These are phyloP conservation scores for Aurelia sp. DNA, from an alignment of 30 jellyfish, hydroid and myxozoan genomes.

Conservation along the genomic window DNA sequence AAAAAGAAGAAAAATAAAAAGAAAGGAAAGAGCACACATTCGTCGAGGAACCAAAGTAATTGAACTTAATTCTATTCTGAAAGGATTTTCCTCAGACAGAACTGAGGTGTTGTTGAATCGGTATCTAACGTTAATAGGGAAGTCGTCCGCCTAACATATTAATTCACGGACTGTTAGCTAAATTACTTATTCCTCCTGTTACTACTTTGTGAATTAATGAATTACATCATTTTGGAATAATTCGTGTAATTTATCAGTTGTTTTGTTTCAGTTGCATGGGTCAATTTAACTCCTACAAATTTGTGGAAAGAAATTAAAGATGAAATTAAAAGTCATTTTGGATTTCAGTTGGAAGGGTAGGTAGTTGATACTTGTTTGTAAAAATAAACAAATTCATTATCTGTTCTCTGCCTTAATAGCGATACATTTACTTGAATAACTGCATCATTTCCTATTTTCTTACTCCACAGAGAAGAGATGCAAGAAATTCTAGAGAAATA, in stretches of 20 bases:
- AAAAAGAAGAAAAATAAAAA: constrained; percentile 87
- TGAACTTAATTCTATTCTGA: not conserved
- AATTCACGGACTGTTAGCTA: too few relatives aligned
- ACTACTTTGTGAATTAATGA: too few relatives aligned
- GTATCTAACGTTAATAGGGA: too few relatives aligned
- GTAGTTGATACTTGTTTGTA: not conserved
- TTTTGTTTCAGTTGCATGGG: constrained; percentile 88
- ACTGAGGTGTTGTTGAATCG: not conserved
- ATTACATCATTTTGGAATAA: too few relatives aligned
- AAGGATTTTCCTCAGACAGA: not conserved
- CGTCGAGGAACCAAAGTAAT: constrained; percentile 62
- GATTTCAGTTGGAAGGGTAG: constrained; percentile 80
- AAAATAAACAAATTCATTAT: not conserved
- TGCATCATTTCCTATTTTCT: not conserved
- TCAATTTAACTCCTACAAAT: constrained; percentile 78
- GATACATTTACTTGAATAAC: too few relatives aligned
- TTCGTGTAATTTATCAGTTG: too few relatives aligned
- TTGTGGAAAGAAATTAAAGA: constrained; percentile 83
- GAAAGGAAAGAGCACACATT: constrained; percentile 63
- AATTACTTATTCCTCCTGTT: too few relatives aligned
- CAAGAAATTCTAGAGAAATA: constrained; percentile 41
- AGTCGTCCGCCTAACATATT: too few relatives aligned
- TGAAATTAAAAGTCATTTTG: constrained; percentile 82
- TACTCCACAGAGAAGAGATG: constrained; percentile 50
- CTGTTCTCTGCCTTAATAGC: not conserved